A percentile compares a stretch with the other conserved stretches of the same genome.
Evolutionary conservation across 92 coral and sea anemone species (phyloP).

Genomic region (Siderastrea siderea): DNA sequence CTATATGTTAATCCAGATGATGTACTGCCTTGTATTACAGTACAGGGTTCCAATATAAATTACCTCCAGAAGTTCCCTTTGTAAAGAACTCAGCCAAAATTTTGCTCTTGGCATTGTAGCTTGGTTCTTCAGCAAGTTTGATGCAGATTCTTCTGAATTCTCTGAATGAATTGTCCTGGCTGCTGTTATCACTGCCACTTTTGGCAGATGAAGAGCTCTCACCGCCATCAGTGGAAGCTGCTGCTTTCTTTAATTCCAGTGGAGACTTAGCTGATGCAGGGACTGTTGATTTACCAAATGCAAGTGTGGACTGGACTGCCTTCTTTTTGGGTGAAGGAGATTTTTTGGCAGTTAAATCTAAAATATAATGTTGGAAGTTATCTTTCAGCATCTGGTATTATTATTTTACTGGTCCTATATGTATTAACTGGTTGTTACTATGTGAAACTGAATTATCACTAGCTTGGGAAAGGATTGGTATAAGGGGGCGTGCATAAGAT

Average conservation of each 20-base stretch:
- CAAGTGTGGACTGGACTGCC: constrained; percentile 30
- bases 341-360: constrained; percentile 17
- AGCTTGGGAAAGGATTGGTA: too few species aligned
- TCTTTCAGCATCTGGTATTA: background rate
- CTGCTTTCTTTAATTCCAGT: constrained; percentile 33
- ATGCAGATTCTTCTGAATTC: constrained; percentile 89
- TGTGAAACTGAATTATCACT: too few species aligned
- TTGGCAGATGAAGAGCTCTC: constrained; percentile 31
- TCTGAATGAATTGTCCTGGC: constrained; percentile 79
- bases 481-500: too few species aligned
- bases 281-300: constrained; percentile 26
- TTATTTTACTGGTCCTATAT: too few species aligned
- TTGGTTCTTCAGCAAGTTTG: constrained; percentile 92
- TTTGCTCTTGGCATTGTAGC: constrained; percentile 94
- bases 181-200: constrained; percentile 24
- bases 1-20: too few species aligned
- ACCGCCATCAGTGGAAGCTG: background rate
- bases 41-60: background rate
- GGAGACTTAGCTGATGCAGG: constrained; percentile 11
- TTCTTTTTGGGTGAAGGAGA: constrained; percentile 38
- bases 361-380: background rate
- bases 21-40: too few species aligned
- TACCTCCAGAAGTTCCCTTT: constrained; percentile 77
- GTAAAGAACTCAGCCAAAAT: constrained; percentile 78
- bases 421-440: too few species aligned